Base-by-base conservation (phyloP, 2,113 vertebrate species). In the Micromys minutus region DNA sequence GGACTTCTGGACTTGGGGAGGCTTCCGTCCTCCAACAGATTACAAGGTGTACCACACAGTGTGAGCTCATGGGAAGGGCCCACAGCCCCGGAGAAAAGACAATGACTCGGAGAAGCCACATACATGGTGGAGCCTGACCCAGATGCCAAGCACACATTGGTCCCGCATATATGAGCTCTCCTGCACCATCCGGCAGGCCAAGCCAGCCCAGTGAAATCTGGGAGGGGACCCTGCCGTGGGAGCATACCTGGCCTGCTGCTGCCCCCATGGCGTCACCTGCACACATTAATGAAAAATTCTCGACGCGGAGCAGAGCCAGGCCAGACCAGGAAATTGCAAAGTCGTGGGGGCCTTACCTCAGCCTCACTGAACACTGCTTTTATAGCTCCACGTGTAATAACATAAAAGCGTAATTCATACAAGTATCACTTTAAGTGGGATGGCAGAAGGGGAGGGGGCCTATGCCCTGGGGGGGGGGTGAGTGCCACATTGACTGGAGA, bases 361-460 rank as follows among this genome's bases (percentile, higher is more conserved):
- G 97, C 95, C 84, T 71, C 13, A 12, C 92, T 22, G 94, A 95
- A 92, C 93, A 21, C 89, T 95, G 94, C 92, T 98, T 98, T 98
- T 98, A 98, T 96, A 94, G 93, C 95, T 94, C 97, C 97, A 98
- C 96, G 95, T 98, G 97, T 96, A 98, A 98, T 98, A 98, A 98
- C 97, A 98, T 96, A 97, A 97, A 98, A 98, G 95, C 87, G 97
- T 97, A 95, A 97, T 97, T 97, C 97, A 97, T 97, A 95, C 95
- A 97, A 97, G 96, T 96, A 98, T 97, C 97, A 95, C 97, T 97
- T 96, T 92, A 95, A 98, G 92, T 96, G 94, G 86, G 96, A 95
- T 95, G 92, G 90, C 95, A 94, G 96, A 94, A 93, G 95, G 94
- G 57, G 95, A 93, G 95, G 94, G 57, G 79, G 93, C 95, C 89